Conservation (phyloP, 1,140 invertebrate genomes). For the Drosophila sechellia region DNA sequence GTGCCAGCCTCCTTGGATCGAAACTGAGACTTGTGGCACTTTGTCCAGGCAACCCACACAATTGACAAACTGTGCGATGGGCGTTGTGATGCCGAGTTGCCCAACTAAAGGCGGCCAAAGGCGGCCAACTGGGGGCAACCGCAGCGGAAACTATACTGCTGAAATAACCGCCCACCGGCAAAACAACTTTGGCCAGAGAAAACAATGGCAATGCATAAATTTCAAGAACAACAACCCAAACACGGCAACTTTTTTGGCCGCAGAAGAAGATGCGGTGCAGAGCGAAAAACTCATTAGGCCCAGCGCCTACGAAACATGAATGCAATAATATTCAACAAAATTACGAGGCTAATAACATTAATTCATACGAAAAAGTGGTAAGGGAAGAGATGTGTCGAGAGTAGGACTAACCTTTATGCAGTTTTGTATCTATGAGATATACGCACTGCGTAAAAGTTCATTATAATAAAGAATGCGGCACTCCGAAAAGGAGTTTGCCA, state of each 20-base stretch:
- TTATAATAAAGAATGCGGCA: constrained; percentile 60
- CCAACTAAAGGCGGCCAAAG: constrained; percentile 15
- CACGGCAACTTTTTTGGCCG: constrained; percentile 42
- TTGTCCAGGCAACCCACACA: constrained; percentile 38
- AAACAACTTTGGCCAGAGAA: constrained; percentile 15
- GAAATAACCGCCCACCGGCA: constrained; percentile 33
- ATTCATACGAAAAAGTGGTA: constrained; percentile 23
- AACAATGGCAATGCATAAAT: constrained; percentile 68
- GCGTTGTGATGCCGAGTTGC: constrained; percentile 9
- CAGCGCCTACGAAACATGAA: constrained; percentile 76
- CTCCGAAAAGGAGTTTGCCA: constrained; percentile 28
- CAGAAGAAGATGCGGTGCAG: constrained; percentile 23
- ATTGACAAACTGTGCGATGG: constrained; percentile 38
- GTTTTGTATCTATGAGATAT: constrained; percentile 74
- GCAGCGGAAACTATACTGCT: constrained; percentile 3
- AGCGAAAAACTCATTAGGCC: constrained; percentile 75
- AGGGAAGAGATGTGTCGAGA: neutral
- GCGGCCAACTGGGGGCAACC: constrained; percentile 24
- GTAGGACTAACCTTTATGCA: constrained; percentile 35
- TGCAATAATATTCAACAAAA: constrained; percentile 76
- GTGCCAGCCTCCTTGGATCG: constrained; percentile 13
- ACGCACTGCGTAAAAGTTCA: constrained; percentile 78
- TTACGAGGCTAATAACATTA: constrained; percentile 81
- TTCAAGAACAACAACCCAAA: constrained; percentile 57
- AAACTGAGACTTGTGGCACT: constrained; percentile 21